Evolutionary conservation across 2,113 vertebrate species (phyloP), one percentile per base, ranked within the genome.

Genomic region (Ctenomys sociabilis): DNA sequence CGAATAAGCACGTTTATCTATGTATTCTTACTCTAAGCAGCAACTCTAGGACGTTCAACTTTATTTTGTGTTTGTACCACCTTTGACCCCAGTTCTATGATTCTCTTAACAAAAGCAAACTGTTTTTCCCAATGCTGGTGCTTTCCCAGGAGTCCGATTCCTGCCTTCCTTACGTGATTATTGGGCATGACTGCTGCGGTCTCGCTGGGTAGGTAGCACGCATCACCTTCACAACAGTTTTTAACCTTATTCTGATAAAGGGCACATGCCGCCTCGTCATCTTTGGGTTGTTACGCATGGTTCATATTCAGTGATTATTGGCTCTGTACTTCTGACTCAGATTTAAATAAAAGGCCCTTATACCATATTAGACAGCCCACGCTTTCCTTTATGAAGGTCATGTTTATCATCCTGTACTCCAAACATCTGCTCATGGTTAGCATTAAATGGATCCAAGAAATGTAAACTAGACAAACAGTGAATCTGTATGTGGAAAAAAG

Each of bases 301-400:
- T 97, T 97, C 93, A 94, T 97, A 96, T 82, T 96, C 95, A 94
- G 90, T 97, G 92, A 96, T 97, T 96, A 97, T 97, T 97, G 94
- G 95, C 93, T 95, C 68, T 78, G 35, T 96, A 96, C 94, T 82
- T 96, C 43, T 90, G 95, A 95, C 90, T 97, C 88, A 88, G 68
- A 97, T 97, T 98, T 98, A 96, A 97, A 97, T 98, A 96, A 97
- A 97, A 97, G 94, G 85, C 92, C 95, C 92, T 97, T 97, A 97
- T 77, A 93, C 92, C 93, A 84, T 95, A 97, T 96, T 92, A 96
- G 95, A 94, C 63, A 97, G 90, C 70, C 37, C 32, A 85, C 88
- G 91, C 93, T 96, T 97, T 96, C 81, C 96, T 96, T 97, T 95
- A 93, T 95, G 95, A 97, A 98, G 95, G 97, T 97, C 92, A 96